Evolutionary conservation across 2,888 invertebrate species (phyloP).

Genomic region (Aricia artaxerxes): DNA sequence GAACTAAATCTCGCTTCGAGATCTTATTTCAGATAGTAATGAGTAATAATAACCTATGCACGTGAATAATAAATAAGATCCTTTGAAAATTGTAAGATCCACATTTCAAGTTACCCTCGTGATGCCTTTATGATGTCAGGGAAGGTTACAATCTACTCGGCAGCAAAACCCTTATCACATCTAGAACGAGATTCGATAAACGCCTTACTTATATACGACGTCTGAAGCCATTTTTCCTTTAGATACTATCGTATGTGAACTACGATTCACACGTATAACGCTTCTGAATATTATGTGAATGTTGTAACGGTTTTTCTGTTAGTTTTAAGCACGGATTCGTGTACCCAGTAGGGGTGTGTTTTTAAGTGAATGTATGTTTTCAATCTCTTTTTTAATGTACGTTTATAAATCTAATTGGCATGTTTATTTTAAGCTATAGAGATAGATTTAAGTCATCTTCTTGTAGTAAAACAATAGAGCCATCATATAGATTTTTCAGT

Average conservation of each 20-base stretch:
- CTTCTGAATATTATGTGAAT: background rate
- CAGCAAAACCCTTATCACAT: conserved; percentile 19
- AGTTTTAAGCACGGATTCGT: background rate
- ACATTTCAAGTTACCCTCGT: conserved; percentile 24
- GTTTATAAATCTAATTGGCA: background rate
- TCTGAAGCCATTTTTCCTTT: conserved; percentile 6
- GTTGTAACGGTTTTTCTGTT: background rate
- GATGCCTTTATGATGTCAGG: conserved; percentile 13
- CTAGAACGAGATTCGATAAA: conserved; percentile 3
- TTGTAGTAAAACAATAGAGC: no score
- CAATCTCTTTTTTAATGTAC: no score
- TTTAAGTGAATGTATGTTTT: no score
- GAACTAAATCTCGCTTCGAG: background rate
- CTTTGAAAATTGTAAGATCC: conserved; percentile 7
- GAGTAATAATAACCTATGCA: conserved; percentile 17
- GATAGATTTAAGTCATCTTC: background rate
- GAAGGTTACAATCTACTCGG: conserved; percentile 16
- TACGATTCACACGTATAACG: background rate
- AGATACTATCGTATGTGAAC: conserved; percentile 1
- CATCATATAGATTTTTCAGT: background rate
- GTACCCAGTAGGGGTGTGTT: background rate
- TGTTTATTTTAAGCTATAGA: background rate
- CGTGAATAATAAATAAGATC: conserved; percentile 26
- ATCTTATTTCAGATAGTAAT: conserved; percentile 14
- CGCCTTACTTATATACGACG: conserved; percentile 20